Evolutionary conservation across 1,140 invertebrate genomes (phyloP).

Genomic region (Bombus turneri): DNA sequence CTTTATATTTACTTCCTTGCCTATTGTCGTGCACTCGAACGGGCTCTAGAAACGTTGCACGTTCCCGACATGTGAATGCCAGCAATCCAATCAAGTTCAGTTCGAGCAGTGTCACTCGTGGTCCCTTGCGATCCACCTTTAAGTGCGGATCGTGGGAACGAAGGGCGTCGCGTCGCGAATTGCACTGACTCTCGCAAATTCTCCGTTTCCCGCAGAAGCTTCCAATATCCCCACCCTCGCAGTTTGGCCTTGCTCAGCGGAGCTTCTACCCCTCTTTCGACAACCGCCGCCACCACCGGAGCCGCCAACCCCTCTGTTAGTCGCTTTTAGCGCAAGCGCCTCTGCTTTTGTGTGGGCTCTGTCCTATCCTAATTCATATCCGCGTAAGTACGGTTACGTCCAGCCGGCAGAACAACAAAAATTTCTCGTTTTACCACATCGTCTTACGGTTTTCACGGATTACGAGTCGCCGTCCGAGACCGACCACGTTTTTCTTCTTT

Average conservation of each 20-base stretch:
- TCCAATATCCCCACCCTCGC: conserved; percentile 56
- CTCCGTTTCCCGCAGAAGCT: conserved; percentile 75
- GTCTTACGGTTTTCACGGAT: conserved; percentile 46
- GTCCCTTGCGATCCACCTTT: conserved; percentile 43
- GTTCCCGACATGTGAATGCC: conserved; percentile 21
- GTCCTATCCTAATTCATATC: conserved; percentile 74
- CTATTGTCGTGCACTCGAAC: conserved; percentile 25
- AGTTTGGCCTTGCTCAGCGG: conserved; percentile 53
- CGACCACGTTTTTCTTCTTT: not conserved
- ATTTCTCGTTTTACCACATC: conserved; percentile 39
- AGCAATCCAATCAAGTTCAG: not conserved
- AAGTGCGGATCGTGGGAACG: conserved; percentile 58
- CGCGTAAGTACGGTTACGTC: conserved; percentile 59
- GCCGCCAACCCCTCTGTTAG: conserved; percentile 52
- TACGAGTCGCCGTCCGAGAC: conserved; percentile 7
- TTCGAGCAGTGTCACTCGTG: conserved; percentile 8
- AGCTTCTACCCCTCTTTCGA: conserved; percentile 66
- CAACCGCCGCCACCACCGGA: conserved; percentile 39
- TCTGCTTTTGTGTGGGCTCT: conserved; percentile 63
- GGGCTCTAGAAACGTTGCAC: not conserved
- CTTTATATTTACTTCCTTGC: not conserved
- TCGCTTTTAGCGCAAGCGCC: conserved; percentile 74
- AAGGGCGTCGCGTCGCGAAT: conserved; percentile 75
- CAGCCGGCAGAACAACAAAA: conserved; percentile 38
- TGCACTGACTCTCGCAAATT: conserved; percentile 75